Evolutionary conservation across 2,888 invertebrate genomes (phyloP).

Genomic region (Tetheella fluctuosa): DNA sequence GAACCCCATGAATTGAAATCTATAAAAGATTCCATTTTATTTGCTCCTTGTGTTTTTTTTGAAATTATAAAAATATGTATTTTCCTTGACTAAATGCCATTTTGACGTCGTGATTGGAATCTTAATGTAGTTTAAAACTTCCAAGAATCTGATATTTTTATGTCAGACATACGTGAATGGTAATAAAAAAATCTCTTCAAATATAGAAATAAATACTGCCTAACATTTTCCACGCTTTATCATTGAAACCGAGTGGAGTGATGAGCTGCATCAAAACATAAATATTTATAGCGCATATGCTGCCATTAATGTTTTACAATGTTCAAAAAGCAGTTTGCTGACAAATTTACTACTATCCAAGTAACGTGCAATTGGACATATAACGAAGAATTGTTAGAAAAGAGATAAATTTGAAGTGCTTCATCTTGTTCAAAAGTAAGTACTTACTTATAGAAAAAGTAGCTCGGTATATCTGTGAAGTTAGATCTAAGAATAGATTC

Average conservation of each 20-base stretch:
- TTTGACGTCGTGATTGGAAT: neutral
- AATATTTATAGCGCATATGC: neutral
- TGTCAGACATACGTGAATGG: neutral
- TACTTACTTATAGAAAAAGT: neutral
- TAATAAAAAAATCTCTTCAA: neutral
- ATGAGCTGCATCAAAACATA: neutral
- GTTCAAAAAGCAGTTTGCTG: neutral
- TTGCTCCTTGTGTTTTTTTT: neutral
- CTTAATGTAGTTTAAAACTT: neutral
- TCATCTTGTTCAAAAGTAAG: neutral
- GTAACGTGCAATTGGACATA: neutral
- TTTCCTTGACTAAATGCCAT: neutral
- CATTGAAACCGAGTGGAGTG: neutral
- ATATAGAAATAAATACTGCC: neutral
- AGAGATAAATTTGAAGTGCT: neutral
- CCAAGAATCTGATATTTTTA: neutral
- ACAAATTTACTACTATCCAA: neutral
- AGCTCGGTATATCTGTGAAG: conserved; percentile 6
- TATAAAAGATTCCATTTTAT: neutral
- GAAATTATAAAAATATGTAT: too few species aligned
- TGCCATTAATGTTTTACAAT: neutral
- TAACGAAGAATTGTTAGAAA: neutral
- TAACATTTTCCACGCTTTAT: neutral
- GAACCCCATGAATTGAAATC: neutral
- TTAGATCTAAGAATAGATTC: neutral